phyloP scores from a whole-genome alignment of 2,113 vertebrate species.

The Hyperoodon ampullatus region DNA sequence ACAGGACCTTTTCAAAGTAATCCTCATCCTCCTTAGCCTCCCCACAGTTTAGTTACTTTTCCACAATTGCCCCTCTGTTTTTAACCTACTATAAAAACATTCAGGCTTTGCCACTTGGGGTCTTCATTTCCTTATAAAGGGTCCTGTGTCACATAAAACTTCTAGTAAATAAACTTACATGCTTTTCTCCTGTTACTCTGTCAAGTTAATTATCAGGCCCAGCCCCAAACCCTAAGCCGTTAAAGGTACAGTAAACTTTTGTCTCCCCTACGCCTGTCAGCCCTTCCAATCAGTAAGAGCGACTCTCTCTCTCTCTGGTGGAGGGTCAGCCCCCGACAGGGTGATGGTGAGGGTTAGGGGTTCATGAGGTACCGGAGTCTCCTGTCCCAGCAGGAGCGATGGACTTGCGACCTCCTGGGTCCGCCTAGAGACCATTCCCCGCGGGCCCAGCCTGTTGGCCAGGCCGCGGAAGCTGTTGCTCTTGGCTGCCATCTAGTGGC shows the following conservation, averaged over 20 bases:
- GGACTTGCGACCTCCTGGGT: fast-evolving
- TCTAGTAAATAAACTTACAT: background rate
- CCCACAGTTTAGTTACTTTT: background rate
- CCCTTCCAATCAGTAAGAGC: background rate
- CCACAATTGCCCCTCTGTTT: background rate
- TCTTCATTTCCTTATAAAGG: background rate
- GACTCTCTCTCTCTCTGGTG: background rate
- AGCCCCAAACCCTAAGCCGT: background rate
- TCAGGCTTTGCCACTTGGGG: background rate
- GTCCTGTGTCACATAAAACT: background rate
- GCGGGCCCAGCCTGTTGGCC: background rate
- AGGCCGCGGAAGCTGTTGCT: background rate
- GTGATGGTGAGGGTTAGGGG: background rate
- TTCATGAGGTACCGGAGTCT: no score
- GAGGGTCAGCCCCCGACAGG: background rate
- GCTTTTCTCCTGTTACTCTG: background rate
- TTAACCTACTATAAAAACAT: background rate
- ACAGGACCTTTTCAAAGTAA: background rate
- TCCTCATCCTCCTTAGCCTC: background rate
- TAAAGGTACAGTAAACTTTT: background rate
- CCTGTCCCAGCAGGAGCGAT: background rate
- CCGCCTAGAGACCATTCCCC: background rate
- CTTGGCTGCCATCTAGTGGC: background rate
- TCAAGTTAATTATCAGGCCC: background rate
- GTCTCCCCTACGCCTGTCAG: background rate